Conservation (phyloP, 2,888 invertebrate species). For the Drosophila ezoana region DNA sequence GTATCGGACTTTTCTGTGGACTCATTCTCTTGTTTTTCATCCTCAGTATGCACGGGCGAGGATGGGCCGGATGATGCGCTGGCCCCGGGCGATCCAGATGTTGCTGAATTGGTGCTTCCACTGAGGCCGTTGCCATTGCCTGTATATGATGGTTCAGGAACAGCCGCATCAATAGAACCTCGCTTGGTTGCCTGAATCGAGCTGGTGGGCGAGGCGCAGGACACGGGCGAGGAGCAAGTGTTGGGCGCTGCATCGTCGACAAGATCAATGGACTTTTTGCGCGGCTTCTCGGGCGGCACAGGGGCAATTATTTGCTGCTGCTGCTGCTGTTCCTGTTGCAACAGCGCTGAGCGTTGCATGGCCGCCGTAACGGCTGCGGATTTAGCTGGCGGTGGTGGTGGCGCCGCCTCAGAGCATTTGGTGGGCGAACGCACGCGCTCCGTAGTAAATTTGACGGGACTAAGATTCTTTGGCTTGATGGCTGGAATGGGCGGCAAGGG, state of each 20-base stretch:
- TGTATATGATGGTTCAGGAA: constrained; percentile 40
- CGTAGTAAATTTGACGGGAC: constrained; percentile 83
- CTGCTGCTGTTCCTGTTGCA: constrained; percentile 71
- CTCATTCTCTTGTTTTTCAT: constrained; percentile 87
- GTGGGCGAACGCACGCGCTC: constrained; percentile 83
- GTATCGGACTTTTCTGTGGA: constrained; percentile 86
- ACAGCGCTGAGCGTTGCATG: constrained; percentile 76
- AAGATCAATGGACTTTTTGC: constrained; percentile 84
- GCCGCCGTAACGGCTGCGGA: constrained; percentile 81
- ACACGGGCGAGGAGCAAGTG: constrained; percentile 69
- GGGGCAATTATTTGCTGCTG: constrained; percentile 59
- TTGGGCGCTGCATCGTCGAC: constrained; percentile 74
- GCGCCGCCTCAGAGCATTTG: constrained; percentile 78
- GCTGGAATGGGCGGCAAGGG: constrained; percentile 84
- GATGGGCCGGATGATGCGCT: constrained; percentile 85
- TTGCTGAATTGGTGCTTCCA: constrained; percentile 77
- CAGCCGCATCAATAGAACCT: constrained; percentile 73
- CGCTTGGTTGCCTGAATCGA: constrained; percentile 71
- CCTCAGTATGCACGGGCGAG: constrained; percentile 85
- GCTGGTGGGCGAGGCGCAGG: constrained; percentile 68
- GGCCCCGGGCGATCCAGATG: constrained; percentile 82
- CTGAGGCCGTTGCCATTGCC: constrained; percentile 64
- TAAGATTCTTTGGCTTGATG: constrained; percentile 83
- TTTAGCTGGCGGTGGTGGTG: constrained; percentile 82
- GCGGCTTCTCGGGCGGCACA: constrained; percentile 83